A percentile compares a stretch with the other conserved stretches of the same genome.
Evolutionary conservation across 2,888 invertebrate genomes (phyloP).

Genomic region (Cancer borealis): DNA sequence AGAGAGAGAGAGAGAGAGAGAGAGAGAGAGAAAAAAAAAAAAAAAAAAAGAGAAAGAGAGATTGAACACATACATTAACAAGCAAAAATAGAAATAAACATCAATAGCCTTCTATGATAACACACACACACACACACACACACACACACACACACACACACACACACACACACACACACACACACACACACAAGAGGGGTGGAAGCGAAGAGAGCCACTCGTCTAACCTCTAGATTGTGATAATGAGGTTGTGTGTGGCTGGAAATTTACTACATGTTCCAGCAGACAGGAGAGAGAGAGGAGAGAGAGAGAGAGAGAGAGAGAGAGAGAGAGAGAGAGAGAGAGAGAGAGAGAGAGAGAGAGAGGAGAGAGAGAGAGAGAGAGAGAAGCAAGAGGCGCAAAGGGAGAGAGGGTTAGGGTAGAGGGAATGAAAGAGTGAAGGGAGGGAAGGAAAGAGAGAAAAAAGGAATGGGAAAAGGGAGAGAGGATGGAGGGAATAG

Average conservation of each 20-base stretch:
- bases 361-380: background rate
- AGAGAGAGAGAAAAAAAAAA: background rate
- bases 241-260: conserved; percentile 35
- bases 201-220: background rate
- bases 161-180: conserved; percentile 29
- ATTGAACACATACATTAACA: background rate
- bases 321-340: too few species aligned
- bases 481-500: background rate
- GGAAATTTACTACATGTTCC: background rate
- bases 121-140: background rate
- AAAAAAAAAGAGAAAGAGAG: background rate
- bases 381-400: background rate
- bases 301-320: too few species aligned
- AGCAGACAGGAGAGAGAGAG: too few species aligned
- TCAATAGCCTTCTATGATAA: background rate
- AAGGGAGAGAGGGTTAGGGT: background rate
- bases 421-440: background rate
- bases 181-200: background rate
- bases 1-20: background rate
- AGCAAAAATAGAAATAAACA: too few species aligned
- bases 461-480: background rate
- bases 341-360: too few species aligned
- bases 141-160: background rate
- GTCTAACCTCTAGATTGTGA: background rate
- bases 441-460: background rate